Evolutionary conservation across 2,888 invertebrate genomes (phyloP), one percentile per base, ranked within the genome.

Genomic region (Tachina fera): DNA sequence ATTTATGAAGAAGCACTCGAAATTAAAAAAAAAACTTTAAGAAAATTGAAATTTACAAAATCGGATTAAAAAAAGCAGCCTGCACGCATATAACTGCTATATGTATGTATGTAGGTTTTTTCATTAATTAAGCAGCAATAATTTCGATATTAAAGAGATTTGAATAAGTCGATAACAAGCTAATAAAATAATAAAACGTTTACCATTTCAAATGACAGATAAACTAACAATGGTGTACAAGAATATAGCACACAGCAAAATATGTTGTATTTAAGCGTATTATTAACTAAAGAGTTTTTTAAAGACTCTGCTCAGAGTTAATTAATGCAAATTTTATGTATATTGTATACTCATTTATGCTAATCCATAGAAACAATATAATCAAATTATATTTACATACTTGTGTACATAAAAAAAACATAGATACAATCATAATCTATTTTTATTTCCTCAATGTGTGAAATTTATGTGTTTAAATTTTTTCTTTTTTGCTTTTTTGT

Each of bases 391-490:
- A 31, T 31, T 31, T 31, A 31, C 31, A 31, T 22, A 53, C 13
- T 39, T 63, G 1, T 65, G 45, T 47, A 56, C 22, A 77, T 16
- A 31, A 13, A 2, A n/a, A 53, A 31, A 31, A 31, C 0, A n/a
- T n/a, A n/a, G 31, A 43, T 51, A 47, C 6, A 41, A 19, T 0
- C 16, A 61, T 68, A 87, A 84, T 81, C 75, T 85, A 74, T 78
- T 84, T 51, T 65, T 39, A 41, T 61, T 80, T 80, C 63, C 76
- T 82, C 79, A 84, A 88, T 89, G 89, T 89, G 83, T 86, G 84
- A 87, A 84, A 74, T 78, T 68, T 19, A 72, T 68, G 45, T 56
- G 51, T 79, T 87, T 88, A 74, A 10, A 8, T 31, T 31, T 51
- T 22, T 9, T 31, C 13, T 51, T 22, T 9, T 43, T 56, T 65